Evolutionary conservation across 2,888 invertebrate genomes (phyloP), one percentile per base, ranked within the genome.

Genomic region (Diabrotica balteata): DNA sequence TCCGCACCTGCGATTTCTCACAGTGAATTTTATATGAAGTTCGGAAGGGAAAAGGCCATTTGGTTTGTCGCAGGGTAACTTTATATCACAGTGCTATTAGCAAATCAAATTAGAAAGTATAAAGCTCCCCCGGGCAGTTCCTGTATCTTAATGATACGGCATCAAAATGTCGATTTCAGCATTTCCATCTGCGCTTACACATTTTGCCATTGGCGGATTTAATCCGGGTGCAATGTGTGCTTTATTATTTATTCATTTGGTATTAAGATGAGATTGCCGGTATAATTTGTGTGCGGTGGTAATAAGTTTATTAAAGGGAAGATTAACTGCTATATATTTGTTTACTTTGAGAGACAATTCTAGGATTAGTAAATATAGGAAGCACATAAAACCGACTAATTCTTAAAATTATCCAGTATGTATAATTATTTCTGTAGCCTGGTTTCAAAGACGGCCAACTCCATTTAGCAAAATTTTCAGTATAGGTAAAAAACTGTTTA

Each of bases 101-200:
- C 67, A 68, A 68, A 68, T 68, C 67, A 63, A 68, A 68, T 68
- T 68, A 68, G 60, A 44, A 63, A 63, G 59, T 59, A 44, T 59
- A 53, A 51, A 63, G 63, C 47, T 47, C 47, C 47, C 47, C 10
- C 47, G 47, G 47, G 47, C 47, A 47, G 47, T 47, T 47, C 3
- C 47, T 47, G 47, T 47, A 47, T 47, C 47, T 47, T 47, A 47
- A 47, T 47, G 4, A 47, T 47, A 4, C 47, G 47, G 10, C 47
- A 47, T 47, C 47, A 47, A 47, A 47, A 47, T 47, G 47, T 47
- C 10, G 47, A 47, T 47, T 47, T 47, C 10, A 7, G 9, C 7
- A 47, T 47, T 47, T 47, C 47, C 47, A 47, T 47, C 47, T 47
- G 47, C 47, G 47, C 47, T 1, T 9, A 47, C 6, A 10, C 8